Percentiles rank a stretch among this genome's conserved stretches.
These are phyloP conservation scores for Hirtodrosophila duncani DNA, from an alignment of 2,888 invertebrate genomes.

Conservation along the genomic window DNA sequence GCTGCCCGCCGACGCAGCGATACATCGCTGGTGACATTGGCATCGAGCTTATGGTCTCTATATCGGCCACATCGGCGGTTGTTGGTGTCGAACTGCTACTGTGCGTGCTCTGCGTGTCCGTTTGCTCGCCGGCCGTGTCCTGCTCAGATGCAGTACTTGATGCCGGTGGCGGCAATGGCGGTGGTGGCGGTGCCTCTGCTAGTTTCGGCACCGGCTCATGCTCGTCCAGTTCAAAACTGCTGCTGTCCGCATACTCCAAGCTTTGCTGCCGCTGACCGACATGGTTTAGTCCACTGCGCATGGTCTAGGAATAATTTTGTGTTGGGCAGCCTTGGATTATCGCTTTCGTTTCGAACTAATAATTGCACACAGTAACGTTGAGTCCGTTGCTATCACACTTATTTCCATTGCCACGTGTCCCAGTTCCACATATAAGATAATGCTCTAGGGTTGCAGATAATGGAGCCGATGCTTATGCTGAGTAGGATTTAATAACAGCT, in stretches of 20 bases:
- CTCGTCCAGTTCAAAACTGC: conserved; percentile 73
- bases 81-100: conserved; percentile 74
- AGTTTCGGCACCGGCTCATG: conserved; percentile 31
- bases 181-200: conserved; percentile 1
- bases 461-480: neutral
- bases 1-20: conserved; percentile 14
- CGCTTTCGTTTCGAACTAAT: conserved; percentile 29
- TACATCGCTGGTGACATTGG: conserved; percentile 46
- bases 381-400: conserved; percentile 41
- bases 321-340: no score
- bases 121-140: conserved; percentile 56
- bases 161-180: no score
- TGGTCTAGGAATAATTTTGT: no score
- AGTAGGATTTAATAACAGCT: conserved; percentile 20
- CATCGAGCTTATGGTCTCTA: conserved; percentile 52
- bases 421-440: conserved; percentile 21
- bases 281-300: conserved; percentile 45
- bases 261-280: conserved; percentile 46
- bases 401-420: conserved; percentile 54
- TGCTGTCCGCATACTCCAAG: conserved; percentile 67
- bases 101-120: conserved; percentile 60
- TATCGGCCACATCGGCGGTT: conserved; percentile 75
- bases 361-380: conserved; percentile 42
- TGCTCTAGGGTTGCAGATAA: conserved; percentile 11
- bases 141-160: conserved; percentile 50